Base-by-base conservation (phyloP, 2,888 invertebrate species). In the Drosophila affinis region DNA sequence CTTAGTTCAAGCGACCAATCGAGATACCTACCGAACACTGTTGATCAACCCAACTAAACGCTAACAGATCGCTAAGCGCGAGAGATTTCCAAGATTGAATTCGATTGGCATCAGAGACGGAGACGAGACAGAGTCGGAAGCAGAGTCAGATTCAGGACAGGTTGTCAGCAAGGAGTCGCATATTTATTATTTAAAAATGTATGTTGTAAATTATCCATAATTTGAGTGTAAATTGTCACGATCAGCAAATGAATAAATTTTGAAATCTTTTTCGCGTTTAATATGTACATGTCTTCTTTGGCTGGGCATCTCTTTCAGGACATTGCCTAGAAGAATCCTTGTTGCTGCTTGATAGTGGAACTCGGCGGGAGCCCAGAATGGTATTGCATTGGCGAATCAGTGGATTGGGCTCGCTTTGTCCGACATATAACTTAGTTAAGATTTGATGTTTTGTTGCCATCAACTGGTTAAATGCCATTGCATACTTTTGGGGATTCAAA, bases 221-320 rank as follows among this genome's bases (percentile, higher is more conserved):
- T 76, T 69, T 76, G 88, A 76, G 79, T 87, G 79, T 87, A 79
- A 59, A 62, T 68, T 63, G 68, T 69, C 68, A 62, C 62, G 86
- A 85, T 78, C 65, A 75, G 63, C 58, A 81, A 67, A 72, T 69
- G 62, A 82, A 88, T 86, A 88, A 88, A 87, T 79, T 86, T 79
- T 77, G 77, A 90, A 87, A 89, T 81, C 78, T 79, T 79, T 80
- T 81, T 76, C 79, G 82, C 77, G 81, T 90, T 87, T 72, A 75
- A 78, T 29, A 9, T 34, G 10, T 1, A 17, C 6, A 7, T 10
- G 5, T n/a, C 9, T 54, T 17, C 7, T 4, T 45, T 49, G 34
- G 34, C 34, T 12, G 34, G 12, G 10, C 34, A n/a, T 17, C 12
- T 10, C 18, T 21, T 61, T 32, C 10, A 10, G 3, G 10, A 32